Base-by-base conservation (phyloP, 2,888 invertebrate genomes). In the Drosophila mulleri region DNA sequence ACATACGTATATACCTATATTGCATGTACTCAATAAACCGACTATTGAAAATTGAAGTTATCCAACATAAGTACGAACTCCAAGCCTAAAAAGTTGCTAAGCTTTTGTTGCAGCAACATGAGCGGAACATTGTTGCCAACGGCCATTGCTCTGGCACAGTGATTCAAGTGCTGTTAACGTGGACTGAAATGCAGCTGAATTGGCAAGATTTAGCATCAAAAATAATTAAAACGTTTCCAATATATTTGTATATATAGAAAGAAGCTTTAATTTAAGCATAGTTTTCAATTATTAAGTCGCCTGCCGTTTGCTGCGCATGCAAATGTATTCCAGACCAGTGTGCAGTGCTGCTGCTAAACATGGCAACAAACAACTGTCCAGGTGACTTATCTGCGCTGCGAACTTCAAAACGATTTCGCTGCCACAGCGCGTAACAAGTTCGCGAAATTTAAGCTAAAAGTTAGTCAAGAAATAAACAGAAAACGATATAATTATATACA, bases 401-500 rank as follows among this genome's bases (percentile, higher is more conserved):
- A 60, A 53, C 35, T 48, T 76, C 77, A 77, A 23, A 70, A 61
- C 76, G 57, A 11, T 61, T 75, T 66, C 42, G 71, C 18, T 26
- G 39, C 23, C 42, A 16, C 50, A 63, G 35, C 72, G 53, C 26
- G 75, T 61, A 50, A 76, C 71, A 80, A 80, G 80, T 60, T 35
- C 71, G 71, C 45, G 41, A 23, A 23, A 37, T 29, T 5, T 6
- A n/a, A 39, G 16, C 8, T 29, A 8, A 32, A 7, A 45, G 20
- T 16, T 8, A 4, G 37, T 32, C 9, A 14, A 48, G 16, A 26
- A 47, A 9, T 16, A 44, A 16, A 44, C 26, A 9, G 6, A 14
- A 48, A 48, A n/a, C 2, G n/a, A 48, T 2, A 41, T n/a, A 45
- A 1, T 29, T n/a, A 58, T 20, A 45, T 29, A 26, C 3, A 18